Evolutionary conservation across 2,797 vertebrate species (phyloP), one percentile per base, ranked within the genome.

Genomic region (Sebastes elongatus): DNA sequence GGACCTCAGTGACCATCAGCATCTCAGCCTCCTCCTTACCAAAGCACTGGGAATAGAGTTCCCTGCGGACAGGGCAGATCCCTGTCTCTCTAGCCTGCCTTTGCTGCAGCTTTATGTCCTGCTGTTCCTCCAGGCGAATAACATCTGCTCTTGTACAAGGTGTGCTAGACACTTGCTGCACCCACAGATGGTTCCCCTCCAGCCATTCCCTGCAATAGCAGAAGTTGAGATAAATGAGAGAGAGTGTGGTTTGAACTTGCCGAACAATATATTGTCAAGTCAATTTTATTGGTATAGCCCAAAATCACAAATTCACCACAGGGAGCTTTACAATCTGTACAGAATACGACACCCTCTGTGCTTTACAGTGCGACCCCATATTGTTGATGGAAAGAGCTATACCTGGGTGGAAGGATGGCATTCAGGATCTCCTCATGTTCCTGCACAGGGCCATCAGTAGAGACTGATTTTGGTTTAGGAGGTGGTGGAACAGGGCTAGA

Each of bases 41-140:
- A 6, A 99, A 99, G 90, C 97, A 99, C 91, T 99, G 97, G 0
- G 95, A 89, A 87, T 98, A 99, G 7, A 99, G 96, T 85, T 99
- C 97, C 81, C 98, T 91, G 84, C 98, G 97, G 16, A 98, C 94
- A 0, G 97, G 97, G 68, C 99, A 99, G 90, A 99, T 97, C 55
- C 98, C 98, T 0, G 97, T 98, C 83, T 97, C 95, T 67, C 96
- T 95, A 7, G 98, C 99, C 88, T 98, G 97, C 64, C 95, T 95
- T 91, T 97, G 96, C 92, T 95, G 96, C 82, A 99, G 91, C 92
- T 95, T 96, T 64, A 90, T 88, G 83, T 98, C 96, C 87, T 99
- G 94, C 78, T 96, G 95, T 72, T 98, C 97, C 90, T 97, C 96
- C 2, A 99, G 93, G 4, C 93, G 90, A 2, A 98, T 86, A 5